Percentiles rank a stretch among this genome's conserved stretches.
phyloP scores from a whole-genome alignment of 2,888 invertebrate genomes.

The Apamea anceps region DNA sequence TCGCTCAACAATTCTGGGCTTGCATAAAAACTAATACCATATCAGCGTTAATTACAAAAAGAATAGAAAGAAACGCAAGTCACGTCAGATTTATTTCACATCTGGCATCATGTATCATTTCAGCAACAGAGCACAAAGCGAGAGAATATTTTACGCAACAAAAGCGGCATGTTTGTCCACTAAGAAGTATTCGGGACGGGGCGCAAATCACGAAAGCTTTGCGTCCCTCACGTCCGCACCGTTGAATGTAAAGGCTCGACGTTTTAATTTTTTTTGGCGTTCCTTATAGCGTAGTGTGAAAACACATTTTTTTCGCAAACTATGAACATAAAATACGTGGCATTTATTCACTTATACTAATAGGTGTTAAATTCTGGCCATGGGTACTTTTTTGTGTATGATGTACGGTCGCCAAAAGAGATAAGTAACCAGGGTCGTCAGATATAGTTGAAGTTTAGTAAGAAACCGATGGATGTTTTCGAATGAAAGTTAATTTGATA shows the following conservation, averaged over 20 bases:
- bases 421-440: too few species aligned
- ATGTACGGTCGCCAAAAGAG: too few species aligned
- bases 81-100: slow-evolving; percentile 43
- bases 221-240: slow-evolving; percentile 54
- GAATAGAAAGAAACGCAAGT: slow-evolving; percentile 6
- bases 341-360: background rate
- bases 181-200: slow-evolving; percentile 60
- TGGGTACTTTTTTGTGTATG: background rate
- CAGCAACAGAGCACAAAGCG: slow-evolving; percentile 46
- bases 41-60: slow-evolving; percentile 25
- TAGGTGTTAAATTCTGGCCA: background rate
- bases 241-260: slow-evolving; percentile 48
- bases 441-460: too few species aligned
- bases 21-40: background rate
- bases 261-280: slow-evolving; percentile 49
- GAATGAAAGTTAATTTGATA: too few species aligned
- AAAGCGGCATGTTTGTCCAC: slow-evolving; percentile 48
- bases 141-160: slow-evolving; percentile 45
- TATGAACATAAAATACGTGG: background rate
- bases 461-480: too few species aligned
- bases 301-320: slow-evolving; percentile 7
- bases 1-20: background rate
- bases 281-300: slow-evolving; percentile 20
- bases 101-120: slow-evolving; percentile 49
- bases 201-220: slow-evolving; percentile 54